Percentiles rank a stretch among this genome's conserved stretches.
Evolutionary conservation across 2,888 invertebrate genomes (phyloP).

Genomic region (Sphaerophoria rueppellii): DNA sequence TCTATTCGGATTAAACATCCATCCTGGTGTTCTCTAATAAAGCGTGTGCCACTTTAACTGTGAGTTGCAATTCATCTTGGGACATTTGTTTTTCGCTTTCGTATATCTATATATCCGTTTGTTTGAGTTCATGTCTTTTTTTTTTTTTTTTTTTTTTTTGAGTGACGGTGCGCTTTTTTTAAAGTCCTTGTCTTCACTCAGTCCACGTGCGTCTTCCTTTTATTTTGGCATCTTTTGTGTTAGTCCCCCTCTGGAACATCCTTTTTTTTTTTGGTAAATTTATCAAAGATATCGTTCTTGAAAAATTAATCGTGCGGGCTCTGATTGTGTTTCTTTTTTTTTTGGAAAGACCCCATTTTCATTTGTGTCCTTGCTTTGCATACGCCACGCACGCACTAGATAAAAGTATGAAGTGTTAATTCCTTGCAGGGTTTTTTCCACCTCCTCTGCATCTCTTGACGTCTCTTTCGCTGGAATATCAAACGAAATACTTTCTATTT

Average conservation of each 20-base stretch:
- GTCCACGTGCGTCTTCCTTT: conserved; percentile 52
- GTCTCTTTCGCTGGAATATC: conserved; percentile 65
- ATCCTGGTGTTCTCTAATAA: conserved; percentile 73
- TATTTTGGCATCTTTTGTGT: conserved; percentile 41
- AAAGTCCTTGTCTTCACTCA: conserved; percentile 43
- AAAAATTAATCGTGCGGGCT: conserved; percentile 51
- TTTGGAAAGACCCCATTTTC: conserved; percentile 23
- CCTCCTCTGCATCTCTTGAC: conserved; percentile 36
- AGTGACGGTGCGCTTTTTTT: conserved; percentile 25
- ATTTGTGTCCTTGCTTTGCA: conserved; percentile 1
- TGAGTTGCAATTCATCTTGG: conserved; percentile 73
- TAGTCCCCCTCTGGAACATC: conserved; percentile 8
- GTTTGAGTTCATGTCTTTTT: background rate
- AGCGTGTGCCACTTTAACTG: conserved; percentile 74
- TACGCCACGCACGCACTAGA: conserved; percentile 51
- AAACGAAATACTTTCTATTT: conserved; percentile 47
- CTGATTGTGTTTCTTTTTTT: conserved; percentile 2
- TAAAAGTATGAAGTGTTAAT: conserved; percentile 66
- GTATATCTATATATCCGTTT: background rate
- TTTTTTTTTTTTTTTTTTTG: background rate
- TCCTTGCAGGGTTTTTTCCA: conserved; percentile 55
- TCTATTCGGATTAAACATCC: conserved; percentile 71
- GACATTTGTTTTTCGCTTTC: conserved; percentile 70
- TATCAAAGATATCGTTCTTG: conserved; percentile 63
- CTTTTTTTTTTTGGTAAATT: conserved; percentile 42